A percentile compares a stretch with the other conserved stretches of the same genome.
phyloP scores from a whole-genome alignment of 2,888 invertebrate species.

The Campoplex nolae region DNA sequence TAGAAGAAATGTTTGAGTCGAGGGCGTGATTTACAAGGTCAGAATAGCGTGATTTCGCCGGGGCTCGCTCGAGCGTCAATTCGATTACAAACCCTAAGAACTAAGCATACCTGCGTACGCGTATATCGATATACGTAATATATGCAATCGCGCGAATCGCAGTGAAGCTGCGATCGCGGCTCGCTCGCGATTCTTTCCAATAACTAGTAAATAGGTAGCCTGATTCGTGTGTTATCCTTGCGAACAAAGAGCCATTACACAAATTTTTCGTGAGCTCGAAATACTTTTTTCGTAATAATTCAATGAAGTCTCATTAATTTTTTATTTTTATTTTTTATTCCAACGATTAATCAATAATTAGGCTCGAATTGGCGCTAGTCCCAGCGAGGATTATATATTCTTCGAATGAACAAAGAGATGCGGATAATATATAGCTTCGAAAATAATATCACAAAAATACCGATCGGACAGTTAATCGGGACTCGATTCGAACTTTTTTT shows the following conservation, averaged over 20 bases:
- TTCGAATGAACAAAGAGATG: no score
- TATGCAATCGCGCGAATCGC: slow-evolving; percentile 32
- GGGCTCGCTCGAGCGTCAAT: slow-evolving; percentile 42
- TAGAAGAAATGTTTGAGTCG: background rate
- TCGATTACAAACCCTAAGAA: slow-evolving; percentile 59
- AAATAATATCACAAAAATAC: background rate
- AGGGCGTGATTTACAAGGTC: slow-evolving; percentile 34
- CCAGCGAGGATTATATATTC: background rate
- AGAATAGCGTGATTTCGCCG: slow-evolving; percentile 51
- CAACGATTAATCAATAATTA: background rate
- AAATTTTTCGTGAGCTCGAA: background rate
- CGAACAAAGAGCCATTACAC: background rate
- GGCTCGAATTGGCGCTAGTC: background rate
- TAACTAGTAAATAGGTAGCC: background rate
- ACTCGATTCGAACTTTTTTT: no score
- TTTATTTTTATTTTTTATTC: background rate
- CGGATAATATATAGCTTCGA: no score
- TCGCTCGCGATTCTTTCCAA: background rate
- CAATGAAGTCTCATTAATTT: background rate
- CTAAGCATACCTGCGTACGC: slow-evolving; percentile 6
- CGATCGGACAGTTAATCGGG: background rate
- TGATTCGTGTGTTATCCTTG: background rate
- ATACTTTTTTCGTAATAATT: background rate
- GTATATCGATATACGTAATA: slow-evolving; percentile 7
- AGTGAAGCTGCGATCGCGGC: background rate